These are phyloP conservation scores for Caenorhabditis sp. DNA, from an alignment of 2,888 invertebrate species.

Conservation along the genomic window DNA sequence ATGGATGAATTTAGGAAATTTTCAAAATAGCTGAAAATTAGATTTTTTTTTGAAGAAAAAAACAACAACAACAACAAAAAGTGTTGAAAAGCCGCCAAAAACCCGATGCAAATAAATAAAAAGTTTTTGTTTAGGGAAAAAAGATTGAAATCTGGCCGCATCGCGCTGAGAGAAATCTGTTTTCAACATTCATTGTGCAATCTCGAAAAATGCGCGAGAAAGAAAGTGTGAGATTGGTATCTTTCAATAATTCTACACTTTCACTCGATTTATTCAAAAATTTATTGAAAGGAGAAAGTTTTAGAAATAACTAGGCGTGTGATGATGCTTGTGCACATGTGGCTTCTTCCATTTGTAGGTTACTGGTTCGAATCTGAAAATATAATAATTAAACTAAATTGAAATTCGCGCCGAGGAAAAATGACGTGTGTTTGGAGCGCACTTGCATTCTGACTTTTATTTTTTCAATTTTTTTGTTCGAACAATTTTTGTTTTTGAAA, in stretches of 20 bases:
- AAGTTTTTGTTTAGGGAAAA: too few relatives aligned
- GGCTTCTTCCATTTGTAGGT: slow-evolving; percentile 35
- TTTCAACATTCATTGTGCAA: background rate
- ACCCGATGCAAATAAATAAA: too few relatives aligned
- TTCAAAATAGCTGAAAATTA: too few relatives aligned
- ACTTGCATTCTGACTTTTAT: background rate
- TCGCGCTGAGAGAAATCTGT: background rate
- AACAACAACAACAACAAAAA: too few relatives aligned
- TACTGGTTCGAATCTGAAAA: slow-evolving; percentile 39
- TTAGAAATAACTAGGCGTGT: background rate
- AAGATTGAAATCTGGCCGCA: too few relatives aligned
- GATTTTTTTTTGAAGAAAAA: too few relatives aligned
- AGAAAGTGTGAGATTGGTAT: background rate
- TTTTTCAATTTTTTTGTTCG: background rate
- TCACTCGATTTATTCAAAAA: background rate
- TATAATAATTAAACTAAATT: background rate
- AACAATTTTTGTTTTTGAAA: background rate
- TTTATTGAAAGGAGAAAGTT: background rate
- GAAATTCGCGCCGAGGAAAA: background rate
- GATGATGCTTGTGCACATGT: slow-evolving; percentile 2
- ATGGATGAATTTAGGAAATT: background rate
- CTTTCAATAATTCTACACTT: background rate
- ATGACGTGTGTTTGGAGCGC: background rate
- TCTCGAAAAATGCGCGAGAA: too few relatives aligned
- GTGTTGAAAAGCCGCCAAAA: too few relatives aligned